Evolutionary conservation across 2,888 invertebrate species (phyloP), one percentile per base, ranked within the genome.

Genomic region (Deilephila elpenor): DNA sequence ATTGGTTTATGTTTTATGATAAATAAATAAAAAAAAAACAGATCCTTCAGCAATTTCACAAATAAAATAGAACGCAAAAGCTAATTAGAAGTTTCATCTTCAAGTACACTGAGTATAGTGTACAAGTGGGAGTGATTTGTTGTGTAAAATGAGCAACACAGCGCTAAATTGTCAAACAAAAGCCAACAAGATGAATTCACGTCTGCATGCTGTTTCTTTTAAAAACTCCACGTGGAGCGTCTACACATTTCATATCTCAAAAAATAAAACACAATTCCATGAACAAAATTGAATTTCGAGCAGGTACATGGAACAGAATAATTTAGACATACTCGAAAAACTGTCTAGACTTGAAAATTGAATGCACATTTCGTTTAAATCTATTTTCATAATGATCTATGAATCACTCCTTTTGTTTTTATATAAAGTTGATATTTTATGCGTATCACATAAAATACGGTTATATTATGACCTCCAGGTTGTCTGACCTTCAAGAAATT

Each of bases 201-300:
- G 67, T 17, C 51, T 29, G 67, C 51, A 44, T 14, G 20, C 4
- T 17, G 67, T 71, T 20, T 71, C n/a, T 25, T 59, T 44, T 25
- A 20, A 32, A 25, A 71, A 71, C 17, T 44, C 8, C 25, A 71
- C 71, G 37, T 1, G n/a, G 37, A 60, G n/a, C 4, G 71, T 60
- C 71, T 71, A 59, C 34, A 37, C 59, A 37, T 71, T 60, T 71
- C 59, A 71, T 59, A 29, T 37, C 17, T 34, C 17, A 71, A 59
- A 59, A 71, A 71, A 71, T 44, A 25, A 60, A 71, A 60, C 71
- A 71, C 59, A 71, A 14, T 34, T 20, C 60, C 60, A 14, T 8
- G 17, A 67, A 44, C 11, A 44, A 17, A 25, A 5, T 51, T 67
- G 67, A 67, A 67, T 67, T 44, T 67, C 51, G 67, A 67, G 17